Percentiles rank a stretch among this genome's conserved stretches.
Evolutionary conservation across 2,888 invertebrate species (phyloP).

Genomic region (Polylopha cassiicola): DNA sequence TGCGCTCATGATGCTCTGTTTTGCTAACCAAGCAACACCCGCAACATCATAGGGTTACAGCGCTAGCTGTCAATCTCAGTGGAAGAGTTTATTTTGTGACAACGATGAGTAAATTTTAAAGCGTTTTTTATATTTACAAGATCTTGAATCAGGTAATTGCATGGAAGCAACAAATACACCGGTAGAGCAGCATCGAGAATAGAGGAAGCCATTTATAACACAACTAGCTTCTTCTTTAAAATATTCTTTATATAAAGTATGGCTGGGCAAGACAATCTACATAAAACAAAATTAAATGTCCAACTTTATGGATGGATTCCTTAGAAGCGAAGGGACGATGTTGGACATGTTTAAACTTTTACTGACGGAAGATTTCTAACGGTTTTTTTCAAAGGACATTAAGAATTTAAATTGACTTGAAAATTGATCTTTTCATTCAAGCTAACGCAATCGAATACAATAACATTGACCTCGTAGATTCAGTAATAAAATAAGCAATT

Average conservation of each 20-base stretch:
- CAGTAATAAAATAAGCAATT: constrained; percentile 49
- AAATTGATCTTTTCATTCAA: constrained; percentile 34
- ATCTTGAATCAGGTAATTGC: constrained; percentile 26
- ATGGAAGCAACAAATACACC: constrained; percentile 35
- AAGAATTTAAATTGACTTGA: constrained; percentile 54
- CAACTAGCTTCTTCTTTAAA: constrained; percentile 36
- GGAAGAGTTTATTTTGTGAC: constrained; percentile 52
- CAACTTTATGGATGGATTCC: constrained; percentile 68
- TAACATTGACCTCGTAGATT: constrained; percentile 22
- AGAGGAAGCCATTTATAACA: constrained; percentile 38
- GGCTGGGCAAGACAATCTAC: constrained; percentile 69
- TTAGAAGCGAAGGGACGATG: constrained; percentile 63
- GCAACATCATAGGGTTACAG: constrained; percentile 37
- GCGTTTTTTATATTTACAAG: constrained; percentile 47
- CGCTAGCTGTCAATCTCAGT: constrained; percentile 35
- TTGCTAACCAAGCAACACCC: constrained; percentile 48
- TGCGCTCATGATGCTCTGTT: constrained; percentile 33
- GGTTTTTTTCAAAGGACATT: constrained; percentile 47
- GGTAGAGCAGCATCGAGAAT: constrained; percentile 38
- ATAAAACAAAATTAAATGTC: constrained; percentile 52
- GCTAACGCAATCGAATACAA: constrained; percentile 19
- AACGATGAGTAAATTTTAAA: constrained; percentile 43
- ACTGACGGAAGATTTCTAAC: constrained; percentile 41
- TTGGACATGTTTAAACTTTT: constrained; percentile 43
- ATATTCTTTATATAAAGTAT: constrained; percentile 70